phyloP scores from a whole-genome alignment of 2,888 invertebrate species.

The Busseola fusca region DNA sequence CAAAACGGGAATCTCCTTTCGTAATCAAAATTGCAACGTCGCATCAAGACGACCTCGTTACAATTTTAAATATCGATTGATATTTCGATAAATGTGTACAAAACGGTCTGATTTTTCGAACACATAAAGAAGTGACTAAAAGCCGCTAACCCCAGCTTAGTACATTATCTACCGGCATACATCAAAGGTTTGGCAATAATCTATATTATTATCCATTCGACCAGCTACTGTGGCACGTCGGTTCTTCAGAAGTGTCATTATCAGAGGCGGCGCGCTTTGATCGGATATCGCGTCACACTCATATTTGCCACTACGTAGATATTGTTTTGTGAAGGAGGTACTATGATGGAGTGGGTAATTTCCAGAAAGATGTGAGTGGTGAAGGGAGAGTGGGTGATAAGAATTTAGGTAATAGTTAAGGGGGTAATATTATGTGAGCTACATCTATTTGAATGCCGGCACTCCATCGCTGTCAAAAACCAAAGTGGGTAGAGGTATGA shows the following conservation, averaged over 20 bases:
- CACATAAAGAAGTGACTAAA: slow-evolving; percentile 44
- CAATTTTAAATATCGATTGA: slow-evolving; percentile 34
- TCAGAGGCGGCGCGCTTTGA: slow-evolving; percentile 76
- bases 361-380: slow-evolving; percentile 46
- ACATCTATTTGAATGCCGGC: neutral
- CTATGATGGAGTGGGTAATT: slow-evolving; percentile 54
- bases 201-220: slow-evolving; percentile 70
- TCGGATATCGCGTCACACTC: slow-evolving; percentile 77
- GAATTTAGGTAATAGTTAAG: slow-evolving; percentile 21
- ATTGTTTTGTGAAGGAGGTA: slow-evolving; percentile 72
- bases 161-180: slow-evolving; percentile 67
- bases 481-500: neutral
- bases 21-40: neutral
- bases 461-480: neutral
- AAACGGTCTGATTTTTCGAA: slow-evolving; percentile 51
- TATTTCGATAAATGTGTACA: slow-evolving; percentile 35
- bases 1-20: neutral
- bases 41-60: slow-evolving; percentile 27
- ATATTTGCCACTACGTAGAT: slow-evolving; percentile 81
- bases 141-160: slow-evolving; percentile 56
- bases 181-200: slow-evolving; percentile 76
- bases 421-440: slow-evolving; percentile 3
- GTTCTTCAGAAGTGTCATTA: slow-evolving; percentile 75
- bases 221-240: slow-evolving; percentile 79
- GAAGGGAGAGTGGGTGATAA: slow-evolving; percentile 46